phyloP scores from a whole-genome alignment of 2,888 invertebrate species.

The Nemapogon koenigi region DNA sequence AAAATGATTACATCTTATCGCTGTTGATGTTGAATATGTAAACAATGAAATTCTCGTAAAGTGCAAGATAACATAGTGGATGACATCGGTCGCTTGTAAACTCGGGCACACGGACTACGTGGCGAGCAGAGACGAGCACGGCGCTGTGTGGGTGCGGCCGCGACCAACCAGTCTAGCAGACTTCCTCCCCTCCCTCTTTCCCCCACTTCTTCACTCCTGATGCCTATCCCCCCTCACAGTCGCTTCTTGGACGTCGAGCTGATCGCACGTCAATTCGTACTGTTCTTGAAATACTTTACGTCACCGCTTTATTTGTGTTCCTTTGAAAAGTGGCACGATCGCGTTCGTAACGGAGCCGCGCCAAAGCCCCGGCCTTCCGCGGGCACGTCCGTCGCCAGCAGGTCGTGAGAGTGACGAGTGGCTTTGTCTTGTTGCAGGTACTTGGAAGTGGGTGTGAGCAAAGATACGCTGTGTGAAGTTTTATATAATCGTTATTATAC shows the following conservation, averaged over 20 bases:
- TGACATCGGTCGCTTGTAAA: slow-evolving; percentile 7
- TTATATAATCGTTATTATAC: slow-evolving; percentile 54
- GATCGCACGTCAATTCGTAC: slow-evolving; percentile 24
- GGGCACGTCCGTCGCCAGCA: too few species aligned
- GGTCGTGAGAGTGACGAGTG: slow-evolving; percentile 37
- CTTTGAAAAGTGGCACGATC: slow-evolving; percentile 33
- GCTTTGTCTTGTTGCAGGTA: slow-evolving; percentile 63
- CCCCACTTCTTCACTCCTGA: slow-evolving; percentile 26
- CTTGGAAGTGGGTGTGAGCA: slow-evolving; percentile 59
- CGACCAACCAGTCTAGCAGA: slow-evolving; percentile 61
- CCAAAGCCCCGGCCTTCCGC: too few species aligned
- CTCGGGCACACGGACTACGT: slow-evolving; percentile 2
- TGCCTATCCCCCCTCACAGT: slow-evolving; percentile 22
- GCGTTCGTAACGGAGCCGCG: too few species aligned
- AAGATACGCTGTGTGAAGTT: slow-evolving; percentile 57
- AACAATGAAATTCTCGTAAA: too few species aligned
- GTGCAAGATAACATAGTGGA: too few species aligned
- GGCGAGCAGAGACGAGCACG: neutral
- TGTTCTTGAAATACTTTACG: slow-evolving; percentile 31
- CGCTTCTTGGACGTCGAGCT: slow-evolving; percentile 36
- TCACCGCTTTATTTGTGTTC: slow-evolving; percentile 49
- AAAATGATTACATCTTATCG: too few species aligned
- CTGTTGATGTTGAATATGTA: too few species aligned
- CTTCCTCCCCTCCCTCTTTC: slow-evolving; percentile 52
- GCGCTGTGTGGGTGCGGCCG: slow-evolving; percentile 40